Conservation (phyloP, 2,888 invertebrate genomes). For the Amphipoea lucens region DNA sequence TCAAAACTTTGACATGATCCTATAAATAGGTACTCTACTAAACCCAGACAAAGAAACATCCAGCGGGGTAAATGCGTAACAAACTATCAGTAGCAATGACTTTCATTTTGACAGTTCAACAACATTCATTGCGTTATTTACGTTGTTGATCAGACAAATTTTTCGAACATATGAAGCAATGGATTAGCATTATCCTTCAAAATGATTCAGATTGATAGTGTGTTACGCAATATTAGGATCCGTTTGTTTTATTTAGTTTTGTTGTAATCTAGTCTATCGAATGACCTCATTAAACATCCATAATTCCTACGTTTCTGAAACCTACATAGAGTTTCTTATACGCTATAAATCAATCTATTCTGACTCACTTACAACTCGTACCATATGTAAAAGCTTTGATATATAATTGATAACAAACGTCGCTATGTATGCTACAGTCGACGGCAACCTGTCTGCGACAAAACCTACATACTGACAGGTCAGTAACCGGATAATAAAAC, state of each 20-base stretch:
- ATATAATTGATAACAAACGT: constrained; percentile 10
- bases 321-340: background rate
- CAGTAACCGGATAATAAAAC: constrained; percentile 32
- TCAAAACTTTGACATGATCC: background rate
- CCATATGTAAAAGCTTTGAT: constrained; percentile 1
- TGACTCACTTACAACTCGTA: background rate
- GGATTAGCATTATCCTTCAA: too few species aligned
- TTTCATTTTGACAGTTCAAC: too few species aligned
- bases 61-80: too few species aligned
- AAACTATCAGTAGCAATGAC: too few species aligned
- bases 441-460: constrained; percentile 10
- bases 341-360: constrained; percentile 2
- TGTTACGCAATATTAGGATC: too few species aligned
- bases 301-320: background rate
- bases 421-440: background rate
- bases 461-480: constrained; percentile 21
- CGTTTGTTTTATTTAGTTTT: too few species aligned
- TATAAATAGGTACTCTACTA: background rate
- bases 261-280: too few species aligned
- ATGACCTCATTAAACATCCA: background rate
- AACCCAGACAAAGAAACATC: background rate
- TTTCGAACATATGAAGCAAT: too few species aligned
- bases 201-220: too few species aligned
- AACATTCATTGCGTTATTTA: too few species aligned
- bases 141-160: too few species aligned